Percentiles rank a stretch among this genome's conserved stretches.
Conservation (phyloP, 2,797 vertebrate species). For the Pseudochromis fuscus region DNA sequence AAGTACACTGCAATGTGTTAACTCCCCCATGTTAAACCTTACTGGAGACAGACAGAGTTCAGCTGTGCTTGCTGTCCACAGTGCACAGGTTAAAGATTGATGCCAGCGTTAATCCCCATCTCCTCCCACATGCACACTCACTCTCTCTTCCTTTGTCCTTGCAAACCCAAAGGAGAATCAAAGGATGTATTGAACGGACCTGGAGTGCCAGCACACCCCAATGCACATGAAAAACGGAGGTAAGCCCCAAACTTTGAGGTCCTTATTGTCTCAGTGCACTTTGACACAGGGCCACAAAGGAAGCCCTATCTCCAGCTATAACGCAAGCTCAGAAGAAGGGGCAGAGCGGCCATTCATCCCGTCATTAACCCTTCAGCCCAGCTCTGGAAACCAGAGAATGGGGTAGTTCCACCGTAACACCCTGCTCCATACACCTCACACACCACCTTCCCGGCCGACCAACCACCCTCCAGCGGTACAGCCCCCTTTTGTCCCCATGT, state of each 20-base stretch:
- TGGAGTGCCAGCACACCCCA: constrained; percentile 79
- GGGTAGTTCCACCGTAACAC: constrained; percentile 78
- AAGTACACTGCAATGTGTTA: constrained; percentile 34
- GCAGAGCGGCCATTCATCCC: constrained; percentile 73
- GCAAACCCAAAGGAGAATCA: constrained; percentile 70
- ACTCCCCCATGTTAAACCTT: constrained; percentile 23
- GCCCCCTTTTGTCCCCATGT: constrained; percentile 82
- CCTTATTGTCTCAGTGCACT: constrained; percentile 76
- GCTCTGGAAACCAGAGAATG: constrained; percentile 74
- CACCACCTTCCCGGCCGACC: constrained; percentile 62
- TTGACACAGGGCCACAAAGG: constrained; percentile 79
- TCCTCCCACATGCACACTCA: constrained; percentile 71
- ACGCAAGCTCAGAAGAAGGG: constrained; percentile 69
- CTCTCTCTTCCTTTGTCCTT: constrained; percentile 69
- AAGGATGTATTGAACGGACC: constrained; percentile 74
- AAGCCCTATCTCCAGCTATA: constrained; percentile 72
- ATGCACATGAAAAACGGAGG: constrained; percentile 80
- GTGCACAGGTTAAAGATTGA: constrained; percentile 80
- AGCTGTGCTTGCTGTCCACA: constrained; percentile 62
- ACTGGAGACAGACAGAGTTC: constrained; percentile 57
- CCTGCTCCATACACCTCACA: constrained; percentile 70
- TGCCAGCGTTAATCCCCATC: constrained; percentile 67
- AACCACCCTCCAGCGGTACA: constrained; percentile 67
- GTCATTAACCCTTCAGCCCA: constrained; percentile 77
- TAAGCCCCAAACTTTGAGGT: constrained; percentile 76